Base-by-base conservation (phyloP, 2,888 invertebrate genomes). In the Athripsodes cinereus region DNA sequence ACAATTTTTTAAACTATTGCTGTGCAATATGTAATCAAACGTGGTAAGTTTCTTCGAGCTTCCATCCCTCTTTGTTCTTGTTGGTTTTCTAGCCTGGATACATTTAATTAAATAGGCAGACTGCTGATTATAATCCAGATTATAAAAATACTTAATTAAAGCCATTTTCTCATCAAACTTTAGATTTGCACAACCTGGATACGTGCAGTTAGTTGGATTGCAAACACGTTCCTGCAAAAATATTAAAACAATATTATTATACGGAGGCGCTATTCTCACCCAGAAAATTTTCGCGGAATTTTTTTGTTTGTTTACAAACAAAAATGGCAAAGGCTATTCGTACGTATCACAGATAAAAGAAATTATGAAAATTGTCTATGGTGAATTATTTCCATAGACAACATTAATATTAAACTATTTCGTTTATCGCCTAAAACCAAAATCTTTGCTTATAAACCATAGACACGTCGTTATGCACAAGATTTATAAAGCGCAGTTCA, bases 51-150 rank as follows among this genome's bases (percentile, higher is more conserved):
- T 44, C 44, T 13, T 44, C 44, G 44, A 44, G 44, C 44, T 44
- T 44, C 44, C 44, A 44, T 44, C 44, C 44, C 44, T 44, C 44
- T 44, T 44, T 44, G 44, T 44, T 44, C 44, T 44, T 44, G 44
- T 44, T 44, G 44, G 44, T 44, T 44, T 44, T 44, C 44, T 44
- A 44, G n/a, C 44, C 44, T 44, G 44, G 44, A 44, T 44, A 44
- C 44, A 44, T 44, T 44, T 44, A 16, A 44, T 8, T 44, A 44
- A 44, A 44, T 44, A 44, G 44, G 44, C 44, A 44, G 44, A 44
- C 13, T 44, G 5, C 44, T 44, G 44, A 44, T 5, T 44, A 18
- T 44, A 44, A 44, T 44, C 13, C 44, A 44, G 44, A 44, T 44
- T 44, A 44, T 44, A 44, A 44, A 44, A 44, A 44, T 44, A 44